Percentiles rank a stretch among this genome's conserved stretches.
Conservation (phyloP, 1,140 invertebrate genomes). For the Drosophila cardini region DNA sequence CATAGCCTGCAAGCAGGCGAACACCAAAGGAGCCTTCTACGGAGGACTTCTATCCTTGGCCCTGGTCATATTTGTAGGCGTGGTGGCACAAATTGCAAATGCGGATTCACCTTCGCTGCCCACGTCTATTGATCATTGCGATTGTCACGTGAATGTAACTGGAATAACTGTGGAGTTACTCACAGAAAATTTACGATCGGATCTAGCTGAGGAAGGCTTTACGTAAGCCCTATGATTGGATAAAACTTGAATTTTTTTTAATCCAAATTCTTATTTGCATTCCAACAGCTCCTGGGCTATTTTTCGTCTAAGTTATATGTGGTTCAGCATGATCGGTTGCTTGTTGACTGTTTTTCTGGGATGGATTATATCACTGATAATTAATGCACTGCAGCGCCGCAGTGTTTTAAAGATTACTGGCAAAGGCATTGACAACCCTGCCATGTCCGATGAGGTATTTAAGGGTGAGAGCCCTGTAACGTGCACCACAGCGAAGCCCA, state of each 20-base stretch:
- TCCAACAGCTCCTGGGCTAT: slow-evolving; percentile 85
- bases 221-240: slow-evolving; percentile 56
- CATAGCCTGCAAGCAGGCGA: slow-evolving; percentile 94
- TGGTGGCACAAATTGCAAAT: slow-evolving; percentile 85
- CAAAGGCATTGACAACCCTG: slow-evolving; percentile 85
- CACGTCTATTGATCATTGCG: slow-evolving; percentile 84
- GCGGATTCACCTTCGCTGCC: slow-evolving; percentile 84
- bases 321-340: slow-evolving; percentile 91
- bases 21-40: slow-evolving; percentile 87
- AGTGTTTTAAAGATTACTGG: slow-evolving; percentile 71
- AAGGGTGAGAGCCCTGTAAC: slow-evolving; percentile 51
- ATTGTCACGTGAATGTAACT: slow-evolving; percentile 84
- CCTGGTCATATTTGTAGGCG: slow-evolving; percentile 85
- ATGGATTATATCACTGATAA: slow-evolving; percentile 89
- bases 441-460: slow-evolving; percentile 58
- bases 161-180: slow-evolving; percentile 47
- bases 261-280: neutral
- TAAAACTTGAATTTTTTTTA: neutral
- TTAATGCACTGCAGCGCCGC: slow-evolving; percentile 85
- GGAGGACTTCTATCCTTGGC: slow-evolving; percentile 85
- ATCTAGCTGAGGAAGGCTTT: slow-evolving; percentile 48
- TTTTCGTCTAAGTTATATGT: slow-evolving; percentile 88
- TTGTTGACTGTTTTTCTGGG: slow-evolving; percentile 90
- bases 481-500: slow-evolving; percentile 33
- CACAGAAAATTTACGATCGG: slow-evolving; percentile 33